Evolutionary conservation across 2,797 vertebrate species (phyloP), one percentile per base, ranked within the genome.

Genomic region (Sebastes cheni): DNA sequence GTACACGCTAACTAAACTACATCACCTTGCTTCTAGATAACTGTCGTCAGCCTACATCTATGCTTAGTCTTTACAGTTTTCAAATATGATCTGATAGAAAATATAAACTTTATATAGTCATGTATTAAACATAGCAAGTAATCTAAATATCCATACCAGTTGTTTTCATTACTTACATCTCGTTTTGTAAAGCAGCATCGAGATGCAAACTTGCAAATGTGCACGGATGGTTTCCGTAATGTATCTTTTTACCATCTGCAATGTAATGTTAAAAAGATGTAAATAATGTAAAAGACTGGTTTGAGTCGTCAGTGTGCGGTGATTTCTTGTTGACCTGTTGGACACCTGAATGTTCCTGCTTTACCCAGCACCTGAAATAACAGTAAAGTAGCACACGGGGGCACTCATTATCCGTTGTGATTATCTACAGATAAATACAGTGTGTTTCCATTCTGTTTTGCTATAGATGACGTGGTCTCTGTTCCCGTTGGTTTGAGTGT

Each of bases 11-110:
- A 52, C 69, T 59, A 64, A 27, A 82, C 77, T 76, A 75, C 67
- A 61, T 82, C 61, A 8, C 66, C 67, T 79, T 16, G 70, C 62
- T 27, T 55, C 72, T 46, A 27, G 61, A 62, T 60, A 78, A 64
- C 62, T 75, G 73, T 72, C 66, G 4, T 76, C 62, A 25, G 61
- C 71, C 87, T 90, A 84, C 86, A 87, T 77, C 79, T 83, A 77
- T 10, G 32, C 85, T 89, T 81, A 22, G 20, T 88, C 88, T 93
- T 88, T 85, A 91, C 80, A 90, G 58, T 65, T 88, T 72, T 92
- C 59, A 87, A 87, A 92, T 87, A 88, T 83, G 86, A 88, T 90
- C 71, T 80, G 75, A 92, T 91, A 93, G 87, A 92, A 93, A 93
- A 94, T 93, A 94, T 90, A 93, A 89, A 91, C 89, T 93, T 88